Base-by-base conservation (phyloP, 2,113 vertebrate genomes). In the Meleagris gallopavo region DNA sequence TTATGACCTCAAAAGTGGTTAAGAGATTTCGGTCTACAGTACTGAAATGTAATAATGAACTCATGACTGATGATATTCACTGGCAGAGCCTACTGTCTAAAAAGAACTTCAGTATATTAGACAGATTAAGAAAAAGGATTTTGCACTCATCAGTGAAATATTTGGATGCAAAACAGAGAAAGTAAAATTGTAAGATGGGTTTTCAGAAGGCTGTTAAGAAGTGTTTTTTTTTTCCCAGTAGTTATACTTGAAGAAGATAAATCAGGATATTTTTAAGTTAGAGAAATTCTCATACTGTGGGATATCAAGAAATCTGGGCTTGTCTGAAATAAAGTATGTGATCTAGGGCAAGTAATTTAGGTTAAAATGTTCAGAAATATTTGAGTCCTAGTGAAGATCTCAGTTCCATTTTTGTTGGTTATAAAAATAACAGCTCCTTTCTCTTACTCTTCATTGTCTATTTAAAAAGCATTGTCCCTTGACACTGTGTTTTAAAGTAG, bases 231-330 rank as follows among this genome's bases (percentile, higher is more conserved):
- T 86, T 34, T 87, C 18, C 30, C 70, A 92, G 40, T 50, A 75
- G 58, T 6, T 91, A 67, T 58, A 87, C 90, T 81, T 93, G 65
- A 54, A 82, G 40, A 84, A 94, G 79, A 88, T 83, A 74, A 90
- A 78, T 86, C 6, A 50, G 43, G 57, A 83, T 90, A 45, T 57
- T 93, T 90, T 79, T 61, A 62, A 90, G 58, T 82, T 75, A 75
- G 10, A 84, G 27, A 30, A 88, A 65, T 72, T 69, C 45, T 88
- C 4, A 11, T 60, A 29, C 22, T 76, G 36, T 48, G 11, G 2
- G 11, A 77, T 89, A 55, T 89, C 21, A 45, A 25, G 45, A 89
- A 66, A 83, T 85, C 40, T 76, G 43, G 13, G 6, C 54, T 94
- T 76, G 27, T 9, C 29, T 58, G 25, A 85, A 76, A 79, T 58